Percentiles rank a stretch among this genome's conserved stretches.
Evolutionary conservation across 2,113 vertebrate genomes (phyloP).

Genomic region (Nibea coibor): DNA sequence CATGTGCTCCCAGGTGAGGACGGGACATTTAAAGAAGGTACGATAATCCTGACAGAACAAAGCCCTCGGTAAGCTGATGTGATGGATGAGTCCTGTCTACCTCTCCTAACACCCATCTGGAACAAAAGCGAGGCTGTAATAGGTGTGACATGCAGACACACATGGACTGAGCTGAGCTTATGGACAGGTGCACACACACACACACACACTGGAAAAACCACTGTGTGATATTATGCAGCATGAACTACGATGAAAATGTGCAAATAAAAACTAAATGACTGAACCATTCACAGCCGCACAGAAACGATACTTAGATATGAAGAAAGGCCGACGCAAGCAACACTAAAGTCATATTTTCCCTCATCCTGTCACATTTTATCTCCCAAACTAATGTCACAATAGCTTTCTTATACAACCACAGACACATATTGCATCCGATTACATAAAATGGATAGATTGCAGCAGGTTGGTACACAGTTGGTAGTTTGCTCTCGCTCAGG

Average conservation of each 20-base stretch:
- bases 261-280: not conserved
- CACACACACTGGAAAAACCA: not conserved
- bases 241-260: not conserved
- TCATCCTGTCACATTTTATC: slow-evolving; percentile 21
- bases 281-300: not conserved
- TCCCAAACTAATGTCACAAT: slow-evolving; percentile 19
- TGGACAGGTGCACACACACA: not conserved
- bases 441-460: not conserved
- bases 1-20: slow-evolving; percentile 10
- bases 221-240: not conserved
- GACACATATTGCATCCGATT: slow-evolving; percentile 7
- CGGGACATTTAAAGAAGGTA: slow-evolving; percentile 23
- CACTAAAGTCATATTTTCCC: not conserved
- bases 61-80: slow-evolving; percentile 29
- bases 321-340: not conserved
- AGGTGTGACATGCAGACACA: slow-evolving; percentile 14
- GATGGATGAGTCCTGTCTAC: slow-evolving; percentile 30
- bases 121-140: slow-evolving; percentile 7
- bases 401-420: not conserved
- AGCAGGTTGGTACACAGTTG: slow-evolving; percentile 3
- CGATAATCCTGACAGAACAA: slow-evolving; percentile 40
- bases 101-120: not conserved
- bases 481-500: slow-evolving; percentile 14
- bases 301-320: not conserved
- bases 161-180: not conserved